These are phyloP conservation scores for Plagodis pulveraria DNA, from an alignment of 2,888 invertebrate genomes.

Conservation along the genomic window DNA sequence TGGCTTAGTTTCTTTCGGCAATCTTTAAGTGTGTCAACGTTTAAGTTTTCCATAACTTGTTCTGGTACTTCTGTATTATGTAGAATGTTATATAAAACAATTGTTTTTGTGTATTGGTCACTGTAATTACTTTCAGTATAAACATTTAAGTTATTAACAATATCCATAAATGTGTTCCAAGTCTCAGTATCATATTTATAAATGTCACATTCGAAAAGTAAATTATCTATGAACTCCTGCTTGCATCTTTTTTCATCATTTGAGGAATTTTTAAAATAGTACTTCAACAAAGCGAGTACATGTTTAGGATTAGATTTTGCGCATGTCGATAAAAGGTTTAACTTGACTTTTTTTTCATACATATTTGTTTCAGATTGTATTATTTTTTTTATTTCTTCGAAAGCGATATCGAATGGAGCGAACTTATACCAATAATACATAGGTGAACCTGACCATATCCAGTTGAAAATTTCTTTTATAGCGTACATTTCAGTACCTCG, in stretches of 20 bases:
- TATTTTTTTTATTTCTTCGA: slow-evolving; percentile 52
- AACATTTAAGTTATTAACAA: slow-evolving; percentile 57
- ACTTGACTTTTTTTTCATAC: slow-evolving; percentile 44
- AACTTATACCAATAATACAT: slow-evolving; percentile 59
- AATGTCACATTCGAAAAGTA: slow-evolving; percentile 47
- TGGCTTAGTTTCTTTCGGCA: slow-evolving; percentile 46
- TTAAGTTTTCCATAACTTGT: slow-evolving; percentile 51
- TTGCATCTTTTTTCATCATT: slow-evolving; percentile 51
- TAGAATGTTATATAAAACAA: slow-evolving; percentile 51
- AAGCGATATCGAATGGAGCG: slow-evolving; percentile 60
- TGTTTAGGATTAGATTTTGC: slow-evolving; percentile 46
- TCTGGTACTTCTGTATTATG: slow-evolving; percentile 49
- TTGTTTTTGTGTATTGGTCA: slow-evolving; percentile 46
- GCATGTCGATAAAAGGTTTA: slow-evolving; percentile 52
- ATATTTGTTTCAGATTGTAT: slow-evolving; percentile 43
- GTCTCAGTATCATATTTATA: slow-evolving; percentile 51
- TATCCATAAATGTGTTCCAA: slow-evolving; percentile 59
- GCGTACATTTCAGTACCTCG: slow-evolving; percentile 38
- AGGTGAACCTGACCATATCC: slow-evolving; percentile 33
- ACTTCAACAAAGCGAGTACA: slow-evolving; percentile 47
- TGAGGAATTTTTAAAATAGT: slow-evolving; percentile 53
- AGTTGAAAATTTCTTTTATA: slow-evolving; percentile 41
- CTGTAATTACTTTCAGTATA: slow-evolving; percentile 43
- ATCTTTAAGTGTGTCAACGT: slow-evolving; percentile 45
- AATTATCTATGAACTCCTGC: slow-evolving; percentile 46